phyloP scores from a whole-genome alignment of 2,113 vertebrate genomes.

The Leucoraja erinaceus region DNA sequence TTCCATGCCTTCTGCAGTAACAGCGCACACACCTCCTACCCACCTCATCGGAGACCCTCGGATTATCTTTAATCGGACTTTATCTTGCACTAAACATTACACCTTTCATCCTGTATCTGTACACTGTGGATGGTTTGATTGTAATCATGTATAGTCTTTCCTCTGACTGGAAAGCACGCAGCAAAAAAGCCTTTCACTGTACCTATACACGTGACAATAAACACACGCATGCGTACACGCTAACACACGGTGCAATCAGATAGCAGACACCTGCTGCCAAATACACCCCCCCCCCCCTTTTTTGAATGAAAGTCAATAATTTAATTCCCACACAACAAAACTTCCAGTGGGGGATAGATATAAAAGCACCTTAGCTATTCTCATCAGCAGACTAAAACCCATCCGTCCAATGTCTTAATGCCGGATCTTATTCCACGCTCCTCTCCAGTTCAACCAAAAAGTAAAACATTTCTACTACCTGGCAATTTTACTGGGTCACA shows the following conservation, averaged over 20 bases:
- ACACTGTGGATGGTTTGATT: too few relatives aligned
- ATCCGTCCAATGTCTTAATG: not conserved
- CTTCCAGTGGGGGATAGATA: not conserved
- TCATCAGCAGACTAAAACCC: not conserved
- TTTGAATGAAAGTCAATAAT: not conserved
- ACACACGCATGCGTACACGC: too few relatives aligned
- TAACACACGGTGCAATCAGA: not conserved
- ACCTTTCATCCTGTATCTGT: too few relatives aligned
- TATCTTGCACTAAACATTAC: too few relatives aligned
- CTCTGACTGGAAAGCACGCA: too few relatives aligned
- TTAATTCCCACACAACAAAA: not conserved
- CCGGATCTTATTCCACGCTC: not conserved
- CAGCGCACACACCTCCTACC: not conserved
- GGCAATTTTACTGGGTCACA: not conserved
- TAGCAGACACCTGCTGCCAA: not conserved
- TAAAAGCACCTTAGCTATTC: not conserved
- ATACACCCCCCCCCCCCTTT: not conserved
- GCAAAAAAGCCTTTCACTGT: too few relatives aligned
- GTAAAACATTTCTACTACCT: not conserved
- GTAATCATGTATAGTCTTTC: too few relatives aligned
- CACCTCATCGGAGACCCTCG: too few relatives aligned
- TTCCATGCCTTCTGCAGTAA: too few relatives aligned
- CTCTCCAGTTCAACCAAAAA: too few relatives aligned
- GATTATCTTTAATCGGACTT: too few relatives aligned
- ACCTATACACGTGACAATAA: too few relatives aligned